Evolutionary conservation across 2,113 vertebrate genomes (phyloP).

Genomic region (Platichthys stellatus): DNA sequence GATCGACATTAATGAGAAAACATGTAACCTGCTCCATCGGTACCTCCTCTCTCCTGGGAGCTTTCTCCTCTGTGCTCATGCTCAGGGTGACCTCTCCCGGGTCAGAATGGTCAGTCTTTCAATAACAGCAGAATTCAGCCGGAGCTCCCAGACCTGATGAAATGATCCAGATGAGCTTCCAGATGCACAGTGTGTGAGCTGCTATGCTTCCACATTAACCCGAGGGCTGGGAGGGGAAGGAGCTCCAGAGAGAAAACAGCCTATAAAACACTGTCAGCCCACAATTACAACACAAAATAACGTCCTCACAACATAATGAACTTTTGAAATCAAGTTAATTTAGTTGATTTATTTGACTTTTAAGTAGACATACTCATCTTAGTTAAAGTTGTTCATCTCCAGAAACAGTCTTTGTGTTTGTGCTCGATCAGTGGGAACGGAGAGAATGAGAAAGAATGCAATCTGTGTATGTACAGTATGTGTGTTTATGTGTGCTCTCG

Average conservation of each 20-base stretch:
- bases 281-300: background rate
- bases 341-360: background rate
- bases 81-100: conserved; percentile 12
- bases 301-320: background rate
- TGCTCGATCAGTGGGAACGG: too few relatives aligned
- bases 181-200: conserved; percentile 12
- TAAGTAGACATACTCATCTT: background rate
- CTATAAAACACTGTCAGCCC: background rate
- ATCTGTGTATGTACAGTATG: conserved; percentile 26
- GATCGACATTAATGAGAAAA: background rate
- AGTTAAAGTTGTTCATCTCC: background rate
- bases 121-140: conserved; percentile 4
- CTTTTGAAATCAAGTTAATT: background rate
- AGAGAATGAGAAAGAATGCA: conserved; percentile 34
- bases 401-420: too few relatives aligned
- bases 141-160: conserved; percentile 20
- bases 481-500: conserved; percentile 17
- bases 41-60: background rate
- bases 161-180: conserved; percentile 46
- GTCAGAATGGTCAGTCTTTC: conserved; percentile 27
- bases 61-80: conserved; percentile 4
- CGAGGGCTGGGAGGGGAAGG: conserved; percentile 25
- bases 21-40: background rate
- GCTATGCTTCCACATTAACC: conserved; percentile 18
- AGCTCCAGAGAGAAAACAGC: background rate